phyloP scores from a whole-genome alignment of 2,797 vertebrate species.

The Gambelia wislizenii region DNA sequence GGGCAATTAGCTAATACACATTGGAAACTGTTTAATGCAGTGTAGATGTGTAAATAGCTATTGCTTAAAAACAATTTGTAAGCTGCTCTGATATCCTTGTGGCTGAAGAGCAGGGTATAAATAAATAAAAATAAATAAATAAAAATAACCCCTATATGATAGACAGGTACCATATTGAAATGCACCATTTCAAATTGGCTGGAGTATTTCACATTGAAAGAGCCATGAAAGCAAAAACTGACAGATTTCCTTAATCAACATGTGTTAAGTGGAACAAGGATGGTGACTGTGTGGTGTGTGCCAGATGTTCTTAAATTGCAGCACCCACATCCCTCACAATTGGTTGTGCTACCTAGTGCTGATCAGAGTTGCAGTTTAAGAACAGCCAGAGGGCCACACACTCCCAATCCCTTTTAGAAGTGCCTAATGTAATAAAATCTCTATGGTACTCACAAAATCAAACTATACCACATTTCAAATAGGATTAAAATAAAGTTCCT shows the following conservation, averaged over 20 bases:
- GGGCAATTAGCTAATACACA: no score
- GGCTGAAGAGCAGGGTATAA: no score
- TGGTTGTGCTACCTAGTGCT: background rate
- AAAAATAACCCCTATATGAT: no score
- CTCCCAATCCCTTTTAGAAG: background rate
- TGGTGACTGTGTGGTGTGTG: background rate
- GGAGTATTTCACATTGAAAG: background rate
- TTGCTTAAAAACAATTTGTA: no score
- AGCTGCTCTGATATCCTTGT: no score
- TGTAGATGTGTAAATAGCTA: no score
- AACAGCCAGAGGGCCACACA: background rate
- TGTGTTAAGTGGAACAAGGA: background rate
- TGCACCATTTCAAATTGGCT: no score
- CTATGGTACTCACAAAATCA: background rate
- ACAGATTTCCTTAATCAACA: background rate
- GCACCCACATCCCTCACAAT: background rate
- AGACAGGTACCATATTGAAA: no score
- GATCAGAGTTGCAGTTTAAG: background rate
- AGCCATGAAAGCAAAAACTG: background rate
- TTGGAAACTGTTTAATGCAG: no score
- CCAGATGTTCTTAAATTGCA: background rate
- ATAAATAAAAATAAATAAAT: no score
- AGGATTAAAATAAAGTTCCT: slow-evolving; percentile 5
- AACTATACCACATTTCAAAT: background rate
- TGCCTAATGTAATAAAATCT: background rate